A percentile compares a stretch with the other conserved stretches of the same genome.
These are phyloP conservation scores for Agrilus biguttatus DNA, from an alignment of 2,888 invertebrate species.

Conservation along the genomic window DNA sequence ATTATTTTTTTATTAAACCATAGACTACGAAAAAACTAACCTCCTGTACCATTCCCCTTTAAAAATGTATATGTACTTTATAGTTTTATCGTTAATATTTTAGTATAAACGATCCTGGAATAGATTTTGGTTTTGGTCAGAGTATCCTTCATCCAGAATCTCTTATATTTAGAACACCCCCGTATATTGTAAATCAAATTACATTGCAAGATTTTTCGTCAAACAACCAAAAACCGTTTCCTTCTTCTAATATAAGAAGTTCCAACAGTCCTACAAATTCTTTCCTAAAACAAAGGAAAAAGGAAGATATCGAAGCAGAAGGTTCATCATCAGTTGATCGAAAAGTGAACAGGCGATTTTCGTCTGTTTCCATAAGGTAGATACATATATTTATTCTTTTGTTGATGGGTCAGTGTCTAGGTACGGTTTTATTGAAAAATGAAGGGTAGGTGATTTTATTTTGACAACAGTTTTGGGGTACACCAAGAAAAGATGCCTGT, in stretches of 20 bases:
- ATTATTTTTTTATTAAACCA: no score
- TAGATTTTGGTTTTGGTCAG: conserved; percentile 87
- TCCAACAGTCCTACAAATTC: conserved; percentile 17
- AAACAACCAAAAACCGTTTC: conserved; percentile 1
- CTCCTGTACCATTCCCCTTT: neutral
- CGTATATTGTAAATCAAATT: conserved; percentile 67
- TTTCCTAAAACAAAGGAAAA: conserved; percentile 15
- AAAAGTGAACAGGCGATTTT: conserved; percentile 40
- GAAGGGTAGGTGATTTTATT: no score
- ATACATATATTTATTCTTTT: conserved; percentile 3
- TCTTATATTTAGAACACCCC: conserved; percentile 80
- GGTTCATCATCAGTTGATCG: conserved; percentile 25
- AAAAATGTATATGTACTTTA: neutral
- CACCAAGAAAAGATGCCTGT: no score
- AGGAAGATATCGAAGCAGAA: conserved; percentile 10
- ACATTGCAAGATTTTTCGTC: conserved; percentile 49
- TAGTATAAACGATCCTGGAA: conserved; percentile 58
- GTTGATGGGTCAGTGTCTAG: neutral
- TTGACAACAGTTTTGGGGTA: no score
- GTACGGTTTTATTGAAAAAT: no score
- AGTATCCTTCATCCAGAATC: conserved; percentile 79
- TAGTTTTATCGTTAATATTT: conserved; percentile 8
- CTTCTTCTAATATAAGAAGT: conserved; percentile 4
- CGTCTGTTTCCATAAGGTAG: conserved; percentile 44
- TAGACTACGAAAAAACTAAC: no score